Evolutionary conservation across 2,888 invertebrate species (phyloP), one percentile per base, ranked within the genome.

Genomic region (Torymus auratus): DNA sequence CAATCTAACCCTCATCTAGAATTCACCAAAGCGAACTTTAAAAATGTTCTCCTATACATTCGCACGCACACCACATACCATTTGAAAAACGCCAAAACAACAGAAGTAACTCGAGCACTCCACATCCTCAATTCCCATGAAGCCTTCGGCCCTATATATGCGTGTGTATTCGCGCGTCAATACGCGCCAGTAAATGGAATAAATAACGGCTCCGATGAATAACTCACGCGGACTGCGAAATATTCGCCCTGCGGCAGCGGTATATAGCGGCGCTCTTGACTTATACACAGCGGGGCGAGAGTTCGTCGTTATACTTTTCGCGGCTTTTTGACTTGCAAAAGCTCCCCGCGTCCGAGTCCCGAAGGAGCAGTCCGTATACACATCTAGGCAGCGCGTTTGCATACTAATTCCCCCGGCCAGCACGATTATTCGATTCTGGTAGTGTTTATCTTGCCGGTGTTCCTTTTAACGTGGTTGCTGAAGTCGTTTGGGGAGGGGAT

Each of bases 191-290:
- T 65, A 65, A 75, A 70, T 65, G 80, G 70, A 75, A 75, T 70
- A 80, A 75, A 70, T 79, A 79, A 69, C 69, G 50, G 58, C 74
- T 75, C 52, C 17, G 69, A 75, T 67, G 60, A 80, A 80, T 75
- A 67, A 71, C 60, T 61, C n/a, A 7, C 41, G 7, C 0, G 41
- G 41, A 52, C 52, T 20, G 20, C 23, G 62, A 64, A 74, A 69
- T 74, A 41, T 41, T 41, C 41, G 7, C 41, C 41, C 41, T 41
- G 41, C 41, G 41, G 41, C 41, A 41, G 41, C 7, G 5, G 41
- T 41, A 41, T 41, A 41, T 41, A 41, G 5, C 41, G 5, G 56
- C 50, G 20, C 62, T 28, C 28, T 53, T 62, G 62, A 52, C 61
- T 72, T 72, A 62, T 52, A 62, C 15, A 72, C 28, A n/a, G 0